Conservation (phyloP, 2,113 vertebrate genomes). For the Piaya cayana region DNA sequence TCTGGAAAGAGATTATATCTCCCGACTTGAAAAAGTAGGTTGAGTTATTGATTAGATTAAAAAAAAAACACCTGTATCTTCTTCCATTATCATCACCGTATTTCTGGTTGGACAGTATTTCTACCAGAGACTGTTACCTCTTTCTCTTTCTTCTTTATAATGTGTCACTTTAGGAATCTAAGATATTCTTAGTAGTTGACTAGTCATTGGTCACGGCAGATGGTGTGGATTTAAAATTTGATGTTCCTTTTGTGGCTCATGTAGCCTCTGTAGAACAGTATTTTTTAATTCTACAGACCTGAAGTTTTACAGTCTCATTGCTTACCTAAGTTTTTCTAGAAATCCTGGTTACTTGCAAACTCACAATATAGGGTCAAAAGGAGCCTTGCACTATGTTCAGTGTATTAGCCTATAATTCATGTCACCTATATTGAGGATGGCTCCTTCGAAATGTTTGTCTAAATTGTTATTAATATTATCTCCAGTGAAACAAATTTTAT, state of each 20-base stretch:
- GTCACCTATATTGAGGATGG: background rate
- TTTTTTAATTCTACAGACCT: background rate
- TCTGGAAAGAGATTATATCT: slow-evolving; percentile 95
- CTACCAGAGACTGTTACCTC: background rate
- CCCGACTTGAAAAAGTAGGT: slow-evolving; percentile 90
- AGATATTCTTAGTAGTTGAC: background rate
- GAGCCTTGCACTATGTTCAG: background rate
- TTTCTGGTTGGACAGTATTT: slow-evolving; percentile 20
- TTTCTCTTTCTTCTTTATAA: background rate
- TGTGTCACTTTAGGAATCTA: background rate
- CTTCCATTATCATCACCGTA: background rate
- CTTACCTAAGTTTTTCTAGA: background rate
- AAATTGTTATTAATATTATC: background rate
- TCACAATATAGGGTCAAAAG: background rate
- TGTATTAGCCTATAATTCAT: background rate
- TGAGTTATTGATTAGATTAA: slow-evolving; percentile 38
- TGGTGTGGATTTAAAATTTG: background rate
- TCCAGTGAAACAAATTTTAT: background rate
- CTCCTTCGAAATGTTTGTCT: background rate
- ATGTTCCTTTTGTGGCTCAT: background rate
- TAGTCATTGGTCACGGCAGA: background rate
- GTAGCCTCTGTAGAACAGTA: background rate
- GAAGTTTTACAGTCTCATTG: background rate
- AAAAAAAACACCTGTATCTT: background rate
- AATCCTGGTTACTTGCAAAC: background rate